These are phyloP conservation scores for Poeciliopsis presidionis DNA, from an alignment of 2,797 vertebrate species.

Conservation along the genomic window DNA sequence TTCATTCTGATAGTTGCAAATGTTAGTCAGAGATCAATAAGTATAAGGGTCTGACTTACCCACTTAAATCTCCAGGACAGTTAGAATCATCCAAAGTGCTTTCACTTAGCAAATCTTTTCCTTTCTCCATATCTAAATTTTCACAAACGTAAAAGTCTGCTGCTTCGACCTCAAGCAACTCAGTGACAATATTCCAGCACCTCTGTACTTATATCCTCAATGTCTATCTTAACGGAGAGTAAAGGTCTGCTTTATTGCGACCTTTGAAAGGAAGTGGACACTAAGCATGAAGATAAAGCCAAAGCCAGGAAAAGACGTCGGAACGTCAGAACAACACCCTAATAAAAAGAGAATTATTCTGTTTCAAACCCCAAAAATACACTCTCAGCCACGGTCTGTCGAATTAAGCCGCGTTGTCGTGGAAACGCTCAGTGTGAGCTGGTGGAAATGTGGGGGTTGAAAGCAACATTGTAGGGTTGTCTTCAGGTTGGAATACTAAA, in stretches of 20 bases:
- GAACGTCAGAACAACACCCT: constrained; percentile 1
- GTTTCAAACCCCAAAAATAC: constrained; percentile 2
- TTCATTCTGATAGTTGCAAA: neutral
- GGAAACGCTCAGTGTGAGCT: constrained; percentile 50
- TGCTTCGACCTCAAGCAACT: neutral
- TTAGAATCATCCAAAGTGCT: neutral
- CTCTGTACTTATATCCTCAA: constrained; percentile 40
- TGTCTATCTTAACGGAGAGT: constrained; percentile 35
- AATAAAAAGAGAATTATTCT: neutral
- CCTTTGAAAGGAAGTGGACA: constrained; percentile 4
- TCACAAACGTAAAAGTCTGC: neutral
- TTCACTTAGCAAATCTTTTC: constrained; percentile 30
- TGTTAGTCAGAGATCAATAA: neutral
- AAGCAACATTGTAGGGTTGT: constrained; percentile 31
- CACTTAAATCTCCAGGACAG: constrained; percentile 33
- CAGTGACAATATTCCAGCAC: neutral
- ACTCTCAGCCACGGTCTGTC: constrained; percentile 25
- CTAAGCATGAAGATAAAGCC: constrained; percentile 8
- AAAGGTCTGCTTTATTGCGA: constrained; percentile 74
- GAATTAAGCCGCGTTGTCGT: constrained; percentile 42
- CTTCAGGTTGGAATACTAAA: constrained; percentile 36
- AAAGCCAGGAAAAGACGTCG: constrained; percentile 1
- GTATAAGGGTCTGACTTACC: constrained; percentile 56
- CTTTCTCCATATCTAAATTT: constrained; percentile 58
- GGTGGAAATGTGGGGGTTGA: constrained; percentile 37